phyloP scores from a whole-genome alignment of 1,140 invertebrate species.

The Cotesia chilonis region DNA sequence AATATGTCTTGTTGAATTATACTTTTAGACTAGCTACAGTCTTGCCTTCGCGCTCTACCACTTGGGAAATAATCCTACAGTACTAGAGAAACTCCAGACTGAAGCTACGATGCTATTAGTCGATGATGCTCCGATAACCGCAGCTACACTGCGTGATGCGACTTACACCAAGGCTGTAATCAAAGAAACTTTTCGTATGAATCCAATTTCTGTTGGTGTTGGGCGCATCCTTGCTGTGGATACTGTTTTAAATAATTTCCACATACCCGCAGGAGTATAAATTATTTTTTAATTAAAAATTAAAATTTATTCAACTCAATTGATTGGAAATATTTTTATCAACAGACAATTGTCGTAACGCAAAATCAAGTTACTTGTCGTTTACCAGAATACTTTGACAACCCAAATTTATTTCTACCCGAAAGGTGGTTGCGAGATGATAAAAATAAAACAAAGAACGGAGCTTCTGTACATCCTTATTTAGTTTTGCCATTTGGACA shows the following conservation, averaged over 20 bases:
- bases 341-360: conserved; percentile 86
- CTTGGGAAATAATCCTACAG: conserved; percentile 75
- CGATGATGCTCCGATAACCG: conserved; percentile 66
- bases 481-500: conserved; percentile 88
- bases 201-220: conserved; percentile 83
- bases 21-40: conserved; percentile 73
- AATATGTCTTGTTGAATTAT: conserved; percentile 31
- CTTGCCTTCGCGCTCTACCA: conserved; percentile 84
- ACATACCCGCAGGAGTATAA: conserved; percentile 85
- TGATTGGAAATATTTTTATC: conserved; percentile 40
- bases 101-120: conserved; percentile 72
- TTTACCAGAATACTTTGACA: conserved; percentile 74
- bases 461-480: conserved; percentile 74
- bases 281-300: conserved; percentile 5
- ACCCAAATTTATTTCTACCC: conserved; percentile 76
- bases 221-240: conserved; percentile 82
- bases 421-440: conserved; percentile 76
- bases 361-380: conserved; percentile 85
- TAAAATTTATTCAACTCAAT: conserved; percentile 18
- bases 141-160: conserved; percentile 70
- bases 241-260: conserved; percentile 80
- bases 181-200: conserved; percentile 86
- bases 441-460: conserved; percentile 60
- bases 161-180: conserved; percentile 80
- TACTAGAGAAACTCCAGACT: conserved; percentile 77